These are phyloP conservation scores for Onthophagus sagittarius DNA, from an alignment of 2,888 invertebrate genomes.

Conservation along the genomic window DNA sequence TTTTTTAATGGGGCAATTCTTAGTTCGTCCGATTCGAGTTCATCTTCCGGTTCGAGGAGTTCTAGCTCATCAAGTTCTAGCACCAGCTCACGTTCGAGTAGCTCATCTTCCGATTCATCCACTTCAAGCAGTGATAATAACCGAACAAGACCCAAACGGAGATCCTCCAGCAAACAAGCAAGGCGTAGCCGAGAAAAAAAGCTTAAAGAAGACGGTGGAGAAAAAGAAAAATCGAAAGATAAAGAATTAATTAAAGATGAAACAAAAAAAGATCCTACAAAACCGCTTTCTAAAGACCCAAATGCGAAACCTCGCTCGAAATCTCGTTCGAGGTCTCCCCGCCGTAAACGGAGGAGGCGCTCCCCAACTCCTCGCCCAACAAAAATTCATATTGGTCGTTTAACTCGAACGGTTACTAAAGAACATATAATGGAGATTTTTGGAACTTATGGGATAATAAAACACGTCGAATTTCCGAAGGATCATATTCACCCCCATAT, in stretches of 20 bases:
- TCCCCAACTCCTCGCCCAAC: slow-evolving; percentile 89
- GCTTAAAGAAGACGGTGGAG: slow-evolving; percentile 48
- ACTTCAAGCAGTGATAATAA: slow-evolving; percentile 64
- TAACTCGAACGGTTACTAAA: slow-evolving; percentile 88
- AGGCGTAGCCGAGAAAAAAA: slow-evolving; percentile 41
- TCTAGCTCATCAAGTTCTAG: slow-evolving; percentile 72
- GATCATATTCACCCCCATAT: slow-evolving; percentile 86
- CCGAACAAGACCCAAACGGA: slow-evolving; percentile 61
- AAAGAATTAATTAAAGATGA: slow-evolving; percentile 47
- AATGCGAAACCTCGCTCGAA: slow-evolving; percentile 39
- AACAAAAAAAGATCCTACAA: slow-evolving; percentile 44
- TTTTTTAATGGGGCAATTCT: slow-evolving; percentile 31
- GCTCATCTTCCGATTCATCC: slow-evolving; percentile 58
- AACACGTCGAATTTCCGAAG: slow-evolving; percentile 82
- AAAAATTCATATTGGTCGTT: slow-evolving; percentile 88
- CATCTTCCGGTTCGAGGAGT: slow-evolving; percentile 76
- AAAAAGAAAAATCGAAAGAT: slow-evolving; percentile 38
- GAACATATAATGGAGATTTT: slow-evolving; percentile 91
- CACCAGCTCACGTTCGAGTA: slow-evolving; percentile 54
- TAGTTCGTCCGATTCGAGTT: slow-evolving; percentile 76
- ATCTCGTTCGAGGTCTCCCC: slow-evolving; percentile 61
- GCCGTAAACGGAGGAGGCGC: slow-evolving; percentile 70
- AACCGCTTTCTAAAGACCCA: slow-evolving; percentile 10
- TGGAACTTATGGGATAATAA: slow-evolving; percentile 80
- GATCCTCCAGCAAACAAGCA: slow-evolving; percentile 46